phyloP scores from a whole-genome alignment of 1,140 invertebrate genomes.

The Aphis gossypii region DNA sequence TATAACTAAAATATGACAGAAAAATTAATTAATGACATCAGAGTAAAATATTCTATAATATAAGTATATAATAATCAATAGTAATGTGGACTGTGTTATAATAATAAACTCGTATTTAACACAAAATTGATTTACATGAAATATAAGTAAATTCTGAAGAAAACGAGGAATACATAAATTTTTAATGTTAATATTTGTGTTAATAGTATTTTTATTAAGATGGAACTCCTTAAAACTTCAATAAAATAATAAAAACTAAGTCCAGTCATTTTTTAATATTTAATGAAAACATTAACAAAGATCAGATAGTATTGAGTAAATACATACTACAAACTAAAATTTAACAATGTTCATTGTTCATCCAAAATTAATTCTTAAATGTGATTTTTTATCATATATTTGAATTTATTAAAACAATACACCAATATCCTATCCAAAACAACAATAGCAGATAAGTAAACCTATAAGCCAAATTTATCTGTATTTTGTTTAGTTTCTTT shows the following conservation, averaged over 20 bases:
- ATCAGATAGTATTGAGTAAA: no score
- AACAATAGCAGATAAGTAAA: not conserved
- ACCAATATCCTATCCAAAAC: not conserved
- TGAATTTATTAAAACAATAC: not conserved
- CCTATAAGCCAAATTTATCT: accelerated
- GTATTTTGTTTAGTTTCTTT: not conserved
- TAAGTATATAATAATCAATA: not conserved
- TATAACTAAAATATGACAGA: conserved; percentile 68
- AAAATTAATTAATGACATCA: not conserved
- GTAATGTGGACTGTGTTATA: no score
- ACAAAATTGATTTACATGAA: not conserved
- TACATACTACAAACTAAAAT: no score
- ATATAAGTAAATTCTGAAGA: not conserved
- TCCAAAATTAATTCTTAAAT: no score
- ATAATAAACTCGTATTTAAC: not conserved
- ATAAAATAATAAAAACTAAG: not conserved
- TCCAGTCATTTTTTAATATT: not conserved
- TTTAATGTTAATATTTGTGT: not conserved
- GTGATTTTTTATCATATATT: no score
- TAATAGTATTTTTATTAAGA: not conserved
- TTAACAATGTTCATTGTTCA: no score
- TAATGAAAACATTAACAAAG: not conserved
- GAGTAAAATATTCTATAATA: not conserved
- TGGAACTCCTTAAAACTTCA: not conserved
- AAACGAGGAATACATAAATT: not conserved